Conservation (phyloP, 1,140 invertebrate species). For the Papilio dardanus region DNA sequence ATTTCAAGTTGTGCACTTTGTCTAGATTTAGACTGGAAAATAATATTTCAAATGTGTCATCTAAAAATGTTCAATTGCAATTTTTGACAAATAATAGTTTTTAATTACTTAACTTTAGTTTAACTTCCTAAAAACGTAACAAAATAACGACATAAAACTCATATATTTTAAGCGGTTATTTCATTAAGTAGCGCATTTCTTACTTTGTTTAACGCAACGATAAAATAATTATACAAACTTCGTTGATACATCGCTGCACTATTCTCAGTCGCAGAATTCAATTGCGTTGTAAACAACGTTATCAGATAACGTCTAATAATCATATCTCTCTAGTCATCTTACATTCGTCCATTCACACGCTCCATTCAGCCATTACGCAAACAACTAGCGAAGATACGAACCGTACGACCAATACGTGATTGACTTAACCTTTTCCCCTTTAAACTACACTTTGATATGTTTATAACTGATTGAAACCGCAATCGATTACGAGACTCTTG, state of each 20-base stretch:
- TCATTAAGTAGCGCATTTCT: not conserved
- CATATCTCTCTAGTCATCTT: conserved; percentile 6
- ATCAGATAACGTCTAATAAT: conserved; percentile 16
- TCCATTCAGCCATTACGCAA: conserved; percentile 9
- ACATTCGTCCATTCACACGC: conserved; percentile 16
- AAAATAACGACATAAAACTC: too few relatives aligned
- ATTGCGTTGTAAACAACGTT: conserved; percentile 19
- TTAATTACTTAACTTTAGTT: too few relatives aligned
- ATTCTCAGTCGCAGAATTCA: conserved; percentile 16
- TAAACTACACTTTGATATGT: conserved; percentile 13
- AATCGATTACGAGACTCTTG: conserved; percentile 18
- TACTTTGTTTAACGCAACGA: not conserved
- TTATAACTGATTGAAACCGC: conserved; percentile 9
- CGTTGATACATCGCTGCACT: not conserved
- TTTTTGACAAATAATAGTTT: not conserved
- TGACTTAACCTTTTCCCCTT: conserved; percentile 17
- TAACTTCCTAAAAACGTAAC: too few relatives aligned
- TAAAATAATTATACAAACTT: not conserved
- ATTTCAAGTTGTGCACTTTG: not conserved
- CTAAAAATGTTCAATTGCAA: not conserved
- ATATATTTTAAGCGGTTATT: too few relatives aligned
- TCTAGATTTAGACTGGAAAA: not conserved
- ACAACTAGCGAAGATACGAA: not conserved
- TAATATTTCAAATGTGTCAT: not conserved
- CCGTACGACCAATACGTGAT: conserved; percentile 5